Percentiles rank a stretch among this genome's conserved stretches.
Conservation (phyloP, 1,140 invertebrate genomes). For the Drosophila setifemur region DNA sequence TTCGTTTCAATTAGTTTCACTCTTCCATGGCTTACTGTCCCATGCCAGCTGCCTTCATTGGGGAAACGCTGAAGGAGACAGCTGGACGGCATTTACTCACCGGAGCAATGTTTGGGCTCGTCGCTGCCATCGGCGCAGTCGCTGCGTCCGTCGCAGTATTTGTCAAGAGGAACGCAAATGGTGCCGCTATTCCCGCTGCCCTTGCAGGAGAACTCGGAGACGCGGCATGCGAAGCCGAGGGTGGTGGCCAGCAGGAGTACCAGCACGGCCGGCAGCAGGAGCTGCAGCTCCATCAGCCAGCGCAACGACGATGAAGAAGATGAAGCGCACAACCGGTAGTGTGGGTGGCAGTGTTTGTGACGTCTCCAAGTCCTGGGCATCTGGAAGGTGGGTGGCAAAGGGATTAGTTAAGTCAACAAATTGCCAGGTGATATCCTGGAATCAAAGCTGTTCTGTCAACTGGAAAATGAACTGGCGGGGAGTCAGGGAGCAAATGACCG, state of each 20-base stretch:
- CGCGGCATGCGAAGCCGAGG: constrained; percentile 84
- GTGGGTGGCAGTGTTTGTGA: constrained; percentile 47
- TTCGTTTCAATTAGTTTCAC: neutral
- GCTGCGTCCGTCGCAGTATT: constrained; percentile 91
- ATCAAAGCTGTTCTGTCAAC: constrained; percentile 39
- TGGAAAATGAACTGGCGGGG: constrained; percentile 40
- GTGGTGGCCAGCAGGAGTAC: constrained; percentile 47
- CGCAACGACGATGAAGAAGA: constrained; percentile 21
- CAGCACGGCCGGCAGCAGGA: constrained; percentile 45
- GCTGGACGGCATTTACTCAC: constrained; percentile 82
- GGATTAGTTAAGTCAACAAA: constrained; percentile 46
- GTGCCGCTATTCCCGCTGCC: constrained; percentile 86
- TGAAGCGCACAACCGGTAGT: constrained; percentile 27
- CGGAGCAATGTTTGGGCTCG: constrained; percentile 91
- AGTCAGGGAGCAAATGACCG: constrained; percentile 19
- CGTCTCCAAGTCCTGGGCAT: constrained; percentile 40
- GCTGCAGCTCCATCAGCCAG: constrained; percentile 32
- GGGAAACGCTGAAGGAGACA: neutral
- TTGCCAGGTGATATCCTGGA: constrained; percentile 49
- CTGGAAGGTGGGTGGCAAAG: constrained; percentile 11
- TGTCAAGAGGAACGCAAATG: constrained; percentile 90
- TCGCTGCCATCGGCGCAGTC: constrained; percentile 93
- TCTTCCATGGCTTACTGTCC: neutral
- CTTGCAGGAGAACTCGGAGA: constrained; percentile 92
- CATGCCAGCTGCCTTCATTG: neutral